phyloP scores from a whole-genome alignment of 2,797 vertebrate species.

The Lophotriccus pileatus region DNA sequence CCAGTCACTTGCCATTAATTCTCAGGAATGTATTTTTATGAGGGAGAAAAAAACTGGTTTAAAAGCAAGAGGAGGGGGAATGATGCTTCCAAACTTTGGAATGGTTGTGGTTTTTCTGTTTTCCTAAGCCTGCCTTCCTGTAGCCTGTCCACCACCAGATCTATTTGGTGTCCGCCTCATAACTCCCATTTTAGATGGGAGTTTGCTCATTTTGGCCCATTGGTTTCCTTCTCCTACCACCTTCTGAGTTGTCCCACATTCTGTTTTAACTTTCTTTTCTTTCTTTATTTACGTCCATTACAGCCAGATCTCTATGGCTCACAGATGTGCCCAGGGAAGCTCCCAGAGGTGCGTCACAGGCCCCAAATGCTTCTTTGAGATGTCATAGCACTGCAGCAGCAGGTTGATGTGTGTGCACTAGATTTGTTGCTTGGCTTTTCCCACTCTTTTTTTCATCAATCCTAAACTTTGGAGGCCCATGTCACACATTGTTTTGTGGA shows the following conservation, averaged over 20 bases:
- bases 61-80: conserved; percentile 30
- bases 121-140: conserved; percentile 68
- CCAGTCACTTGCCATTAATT: conserved; percentile 6
- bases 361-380: conserved; percentile 83
- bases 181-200: conserved; percentile 65
- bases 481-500: conserved; percentile 75
- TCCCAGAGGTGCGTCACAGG: conserved; percentile 85
- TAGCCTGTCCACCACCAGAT: conserved; percentile 61
- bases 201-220: conserved; percentile 60
- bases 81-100: conserved; percentile 70
- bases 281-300: conserved; percentile 86
- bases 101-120: conserved; percentile 63
- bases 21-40: conserved; percentile 38
- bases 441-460: conserved; percentile 73
- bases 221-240: conserved; percentile 74
- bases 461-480: conserved; percentile 75
- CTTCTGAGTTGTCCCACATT: conserved; percentile 83
- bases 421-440: conserved; percentile 83
- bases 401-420: conserved; percentile 83
- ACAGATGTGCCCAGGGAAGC: conserved; percentile 85
- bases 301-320: conserved; percentile 87
- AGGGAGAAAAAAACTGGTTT: conserved; percentile 37
- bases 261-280: conserved; percentile 88
- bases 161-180: conserved; percentile 44
- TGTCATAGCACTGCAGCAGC: conserved; percentile 81